These are phyloP conservation scores for honey bee (Apis mellifera) DNA, from an alignment of 1,140 invertebrate species.

Conservation along the genomic window DNA sequence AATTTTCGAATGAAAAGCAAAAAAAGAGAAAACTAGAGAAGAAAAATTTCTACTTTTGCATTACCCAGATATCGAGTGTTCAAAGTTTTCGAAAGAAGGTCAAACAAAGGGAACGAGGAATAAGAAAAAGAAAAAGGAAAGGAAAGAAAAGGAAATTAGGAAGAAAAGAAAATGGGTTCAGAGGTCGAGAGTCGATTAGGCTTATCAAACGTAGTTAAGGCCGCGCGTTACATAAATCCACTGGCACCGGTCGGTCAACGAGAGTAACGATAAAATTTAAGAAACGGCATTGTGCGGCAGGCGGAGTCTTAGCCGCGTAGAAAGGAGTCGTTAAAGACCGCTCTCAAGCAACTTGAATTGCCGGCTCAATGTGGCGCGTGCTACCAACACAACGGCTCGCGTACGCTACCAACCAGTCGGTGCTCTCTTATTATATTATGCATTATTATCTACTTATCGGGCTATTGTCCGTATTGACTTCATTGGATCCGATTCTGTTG, in stretches of 20 bases:
- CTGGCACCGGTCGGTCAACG: constrained; percentile 59
- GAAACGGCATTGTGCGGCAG: constrained; percentile 62
- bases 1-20: too few relatives aligned
- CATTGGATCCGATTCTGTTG: constrained; percentile 66
- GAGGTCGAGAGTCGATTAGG: constrained; percentile 43
- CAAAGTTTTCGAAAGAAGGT: too few relatives aligned
- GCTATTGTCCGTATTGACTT: constrained; percentile 72
- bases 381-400: constrained; percentile 64
- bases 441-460: constrained; percentile 75
- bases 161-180: not conserved
- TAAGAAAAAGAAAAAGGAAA: not conserved
- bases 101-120: not conserved
- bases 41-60: too few relatives aligned
- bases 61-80: too few relatives aligned
- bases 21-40: too few relatives aligned
- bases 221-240: constrained; percentile 61
- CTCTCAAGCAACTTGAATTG: constrained; percentile 66
- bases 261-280: constrained; percentile 67
- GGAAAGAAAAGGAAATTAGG: not conserved
- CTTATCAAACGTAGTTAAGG: constrained; percentile 57
- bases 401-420: constrained; percentile 54
- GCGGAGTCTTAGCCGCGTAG: constrained; percentile 54
- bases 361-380: constrained; percentile 70
- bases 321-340: constrained; percentile 66
- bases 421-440: constrained; percentile 74